Evolutionary conservation across 2,888 invertebrate genomes (phyloP).

Genomic region (Eristalis intricaria): DNA sequence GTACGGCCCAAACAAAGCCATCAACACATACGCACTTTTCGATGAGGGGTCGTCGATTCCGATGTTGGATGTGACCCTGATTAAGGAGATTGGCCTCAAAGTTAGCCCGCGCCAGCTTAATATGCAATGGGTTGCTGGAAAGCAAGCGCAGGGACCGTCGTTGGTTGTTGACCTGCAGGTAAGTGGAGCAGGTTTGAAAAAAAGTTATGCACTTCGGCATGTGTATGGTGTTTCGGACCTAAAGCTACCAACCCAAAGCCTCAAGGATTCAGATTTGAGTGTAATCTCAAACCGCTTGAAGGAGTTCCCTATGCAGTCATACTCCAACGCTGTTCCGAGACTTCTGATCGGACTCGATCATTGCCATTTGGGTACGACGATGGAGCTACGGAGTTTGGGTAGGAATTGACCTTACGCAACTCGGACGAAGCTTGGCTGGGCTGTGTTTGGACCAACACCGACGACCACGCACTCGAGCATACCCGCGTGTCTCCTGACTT

Average conservation of each 20-base stretch:
- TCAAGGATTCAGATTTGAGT: conserved; percentile 4
- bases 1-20: too few species aligned
- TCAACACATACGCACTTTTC: too few species aligned
- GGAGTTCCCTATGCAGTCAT: conserved; percentile 29
- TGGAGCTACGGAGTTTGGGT: not conserved
- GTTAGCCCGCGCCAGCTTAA: not conserved
- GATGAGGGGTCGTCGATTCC: too few species aligned
- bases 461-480: not conserved
- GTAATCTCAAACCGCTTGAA: conserved; percentile 4
- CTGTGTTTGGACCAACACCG: conserved; percentile 25
- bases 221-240: not conserved
- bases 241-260: conserved; percentile 47
- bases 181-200: conserved; percentile 33
- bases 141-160: conserved; percentile 3
- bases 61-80: too few species aligned
- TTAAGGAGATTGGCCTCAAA: too few species aligned
- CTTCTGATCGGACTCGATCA: conserved; percentile 51
- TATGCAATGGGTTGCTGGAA: conserved; percentile 8
- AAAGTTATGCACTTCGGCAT: not conserved
- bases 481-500: conserved; percentile 16
- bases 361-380: conserved; percentile 51
- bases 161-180: conserved; percentile 39
- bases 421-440: conserved; percentile 49
- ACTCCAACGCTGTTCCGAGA: conserved; percentile 37
- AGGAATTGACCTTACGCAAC: conserved; percentile 38